Evolutionary conservation across 1,140 invertebrate genomes (phyloP).

Genomic region (Drosophila miranda): DNA sequence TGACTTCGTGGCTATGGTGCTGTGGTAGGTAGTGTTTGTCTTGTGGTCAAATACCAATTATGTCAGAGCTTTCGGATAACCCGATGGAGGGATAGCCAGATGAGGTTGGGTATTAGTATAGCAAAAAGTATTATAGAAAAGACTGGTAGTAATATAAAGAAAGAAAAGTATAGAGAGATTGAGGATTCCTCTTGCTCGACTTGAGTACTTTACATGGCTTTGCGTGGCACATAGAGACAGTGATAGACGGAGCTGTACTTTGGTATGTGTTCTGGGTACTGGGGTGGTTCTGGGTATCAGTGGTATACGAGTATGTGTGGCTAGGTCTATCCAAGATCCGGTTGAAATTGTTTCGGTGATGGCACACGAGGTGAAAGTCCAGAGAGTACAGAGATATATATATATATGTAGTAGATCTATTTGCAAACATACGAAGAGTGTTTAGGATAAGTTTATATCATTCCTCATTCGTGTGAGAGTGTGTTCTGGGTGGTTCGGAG

Average conservation of each 20-base stretch:
- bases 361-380: slow-evolving; percentile 50
- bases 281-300: slow-evolving; percentile 9
- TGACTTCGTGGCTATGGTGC: slow-evolving; percentile 1
- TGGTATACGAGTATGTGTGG: slow-evolving; percentile 26
- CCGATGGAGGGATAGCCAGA: slow-evolving; percentile 28
- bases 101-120: slow-evolving; percentile 11
- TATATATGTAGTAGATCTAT: slow-evolving; percentile 39
- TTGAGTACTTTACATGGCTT: slow-evolving; percentile 29
- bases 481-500: slow-evolving; percentile 11
- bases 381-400: slow-evolving; percentile 51
- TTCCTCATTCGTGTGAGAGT: slow-evolving; percentile 57
- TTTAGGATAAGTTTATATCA: slow-evolving; percentile 58
- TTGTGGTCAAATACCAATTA: slow-evolving; percentile 74
- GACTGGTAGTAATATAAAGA: slow-evolving; percentile 42
- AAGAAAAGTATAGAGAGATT: slow-evolving; percentile 23
- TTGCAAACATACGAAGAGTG: slow-evolving; percentile 67
- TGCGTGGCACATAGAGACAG: slow-evolving; percentile 12
- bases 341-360: slow-evolving; percentile 48
- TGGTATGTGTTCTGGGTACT: slow-evolving; percentile 9
- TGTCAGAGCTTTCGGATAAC: slow-evolving; percentile 61
- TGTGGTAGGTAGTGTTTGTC: slow-evolving; percentile 12
- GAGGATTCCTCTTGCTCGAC: slow-evolving; percentile 20
- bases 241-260: too few species aligned
- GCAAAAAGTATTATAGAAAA: slow-evolving; percentile 28
- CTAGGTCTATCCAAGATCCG: slow-evolving; percentile 69